Evolutionary conservation across 2,113 vertebrate genomes (phyloP).

Genomic region (Chloebia gouldiae): DNA sequence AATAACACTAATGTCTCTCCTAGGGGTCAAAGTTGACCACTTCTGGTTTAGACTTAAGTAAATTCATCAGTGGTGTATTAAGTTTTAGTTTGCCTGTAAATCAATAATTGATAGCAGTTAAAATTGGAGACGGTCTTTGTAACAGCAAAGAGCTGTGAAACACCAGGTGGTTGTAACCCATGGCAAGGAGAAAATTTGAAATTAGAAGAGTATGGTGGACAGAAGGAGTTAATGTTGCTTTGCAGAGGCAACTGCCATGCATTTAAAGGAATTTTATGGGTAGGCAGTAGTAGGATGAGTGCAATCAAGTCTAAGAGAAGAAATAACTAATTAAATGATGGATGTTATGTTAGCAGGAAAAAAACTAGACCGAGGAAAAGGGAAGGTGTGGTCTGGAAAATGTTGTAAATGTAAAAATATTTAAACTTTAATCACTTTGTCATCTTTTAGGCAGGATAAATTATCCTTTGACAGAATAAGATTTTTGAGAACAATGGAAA

Average conservation of each 20-base stretch:
- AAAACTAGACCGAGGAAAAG: background rate
- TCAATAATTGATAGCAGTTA: background rate
- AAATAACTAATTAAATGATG: background rate
- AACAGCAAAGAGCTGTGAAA: background rate
- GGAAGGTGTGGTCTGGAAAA: background rate
- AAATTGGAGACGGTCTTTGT: background rate
- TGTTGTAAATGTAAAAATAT: background rate
- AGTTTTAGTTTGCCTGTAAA: background rate
- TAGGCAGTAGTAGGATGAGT: background rate
- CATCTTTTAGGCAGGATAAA: background rate
- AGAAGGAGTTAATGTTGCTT: background rate
- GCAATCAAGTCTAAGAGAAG: background rate
- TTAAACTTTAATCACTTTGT: background rate
- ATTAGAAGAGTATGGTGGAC: background rate
- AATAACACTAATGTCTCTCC: background rate
- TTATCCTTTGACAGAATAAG: background rate
- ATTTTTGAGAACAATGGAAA: background rate
- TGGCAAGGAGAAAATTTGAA: background rate
- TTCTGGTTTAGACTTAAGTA: background rate
- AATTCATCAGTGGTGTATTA: background rate
- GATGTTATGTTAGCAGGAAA: background rate
- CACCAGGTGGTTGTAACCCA: background rate
- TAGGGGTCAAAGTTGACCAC: background rate
- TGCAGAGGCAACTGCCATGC: background rate
- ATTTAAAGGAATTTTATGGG: background rate